Conservation (phyloP, 1,140 invertebrate genomes). For the Tribolium castaneum region DNA sequence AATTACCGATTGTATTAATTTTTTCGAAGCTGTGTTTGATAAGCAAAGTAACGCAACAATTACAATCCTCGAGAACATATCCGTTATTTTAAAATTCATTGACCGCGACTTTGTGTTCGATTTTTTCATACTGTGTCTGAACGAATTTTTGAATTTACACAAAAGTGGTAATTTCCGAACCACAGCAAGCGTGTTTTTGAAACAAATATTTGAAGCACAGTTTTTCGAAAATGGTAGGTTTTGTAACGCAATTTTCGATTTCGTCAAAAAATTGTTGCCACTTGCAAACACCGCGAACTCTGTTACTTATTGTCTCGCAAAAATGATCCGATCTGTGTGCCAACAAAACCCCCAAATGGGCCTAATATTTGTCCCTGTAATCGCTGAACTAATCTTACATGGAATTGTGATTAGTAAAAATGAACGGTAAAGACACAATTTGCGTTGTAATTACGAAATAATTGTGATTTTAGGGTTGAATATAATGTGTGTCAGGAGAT, state of each 20-base stretch:
- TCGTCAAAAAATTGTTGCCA: slow-evolving; percentile 9
- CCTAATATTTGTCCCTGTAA: slow-evolving; percentile 29
- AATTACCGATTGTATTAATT: background rate
- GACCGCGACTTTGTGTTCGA: background rate
- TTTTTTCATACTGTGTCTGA: background rate
- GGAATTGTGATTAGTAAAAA: slow-evolving; percentile 47
- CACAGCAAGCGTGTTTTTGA: background rate
- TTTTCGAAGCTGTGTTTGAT: background rate
- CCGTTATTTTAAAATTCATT: background rate
- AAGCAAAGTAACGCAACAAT: background rate
- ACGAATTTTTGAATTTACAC: slow-evolving; percentile 14
- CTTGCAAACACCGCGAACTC: background rate
- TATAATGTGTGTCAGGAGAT: slow-evolving; percentile 50
- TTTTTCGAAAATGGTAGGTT: background rate
- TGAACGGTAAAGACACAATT: slow-evolving; percentile 37
- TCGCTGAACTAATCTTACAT: slow-evolving; percentile 47
- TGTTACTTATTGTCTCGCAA: background rate
- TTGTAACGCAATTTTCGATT: slow-evolving; percentile 2
- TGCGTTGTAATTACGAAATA: too few species aligned
- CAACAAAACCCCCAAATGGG: background rate
- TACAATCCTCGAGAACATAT: background rate
- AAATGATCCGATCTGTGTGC: background rate
- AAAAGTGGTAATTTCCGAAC: background rate
- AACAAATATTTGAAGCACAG: background rate
- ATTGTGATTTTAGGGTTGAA: slow-evolving; percentile 50